phyloP scores from a whole-genome alignment of 2,113 vertebrate species.

The Chlorocebus sabaeus region DNA sequence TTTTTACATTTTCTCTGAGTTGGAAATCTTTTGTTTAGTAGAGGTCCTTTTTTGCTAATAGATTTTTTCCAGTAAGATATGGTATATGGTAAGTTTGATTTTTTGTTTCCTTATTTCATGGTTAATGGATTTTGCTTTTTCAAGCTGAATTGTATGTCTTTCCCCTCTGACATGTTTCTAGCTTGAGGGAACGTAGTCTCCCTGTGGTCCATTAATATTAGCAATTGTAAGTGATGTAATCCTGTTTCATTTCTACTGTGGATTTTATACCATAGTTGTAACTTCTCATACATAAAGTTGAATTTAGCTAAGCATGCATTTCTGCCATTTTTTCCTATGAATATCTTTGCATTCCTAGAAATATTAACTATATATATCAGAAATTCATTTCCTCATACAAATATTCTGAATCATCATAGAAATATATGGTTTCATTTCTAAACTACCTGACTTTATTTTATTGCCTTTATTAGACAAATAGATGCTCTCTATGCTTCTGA shows the following conservation, averaged over 20 bases:
- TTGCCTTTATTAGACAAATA: constrained; percentile 42
- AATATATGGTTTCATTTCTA: constrained; percentile 57
- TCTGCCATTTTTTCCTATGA: constrained; percentile 37
- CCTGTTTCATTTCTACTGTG: constrained; percentile 70
- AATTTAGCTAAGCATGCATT: constrained; percentile 37
- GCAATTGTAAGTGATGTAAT: constrained; percentile 72
- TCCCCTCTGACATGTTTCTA: constrained; percentile 75
- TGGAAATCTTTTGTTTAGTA: constrained; percentile 61
- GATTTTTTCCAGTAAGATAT: constrained; percentile 63
- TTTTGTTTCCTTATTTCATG: constrained; percentile 79
- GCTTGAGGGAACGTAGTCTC: constrained; percentile 75
- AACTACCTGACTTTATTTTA: not conserved
- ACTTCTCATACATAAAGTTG: constrained; percentile 65
- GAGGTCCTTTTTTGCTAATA: constrained; percentile 52
- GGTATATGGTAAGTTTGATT: constrained; percentile 72
- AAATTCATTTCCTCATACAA: constrained; percentile 38
- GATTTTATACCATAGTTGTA: constrained; percentile 70
- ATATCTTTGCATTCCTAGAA: constrained; percentile 66
- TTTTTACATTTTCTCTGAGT: constrained; percentile 48
- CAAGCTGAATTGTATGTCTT: constrained; percentile 75
- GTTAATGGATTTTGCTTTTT: constrained; percentile 82
- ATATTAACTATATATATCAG: not conserved
- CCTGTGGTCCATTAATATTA: constrained; percentile 76
- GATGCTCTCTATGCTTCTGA: not conserved
- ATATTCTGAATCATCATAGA: constrained; percentile 32